phyloP scores from a whole-genome alignment of 2,113 vertebrate species.

The Globicephala melas region DNA sequence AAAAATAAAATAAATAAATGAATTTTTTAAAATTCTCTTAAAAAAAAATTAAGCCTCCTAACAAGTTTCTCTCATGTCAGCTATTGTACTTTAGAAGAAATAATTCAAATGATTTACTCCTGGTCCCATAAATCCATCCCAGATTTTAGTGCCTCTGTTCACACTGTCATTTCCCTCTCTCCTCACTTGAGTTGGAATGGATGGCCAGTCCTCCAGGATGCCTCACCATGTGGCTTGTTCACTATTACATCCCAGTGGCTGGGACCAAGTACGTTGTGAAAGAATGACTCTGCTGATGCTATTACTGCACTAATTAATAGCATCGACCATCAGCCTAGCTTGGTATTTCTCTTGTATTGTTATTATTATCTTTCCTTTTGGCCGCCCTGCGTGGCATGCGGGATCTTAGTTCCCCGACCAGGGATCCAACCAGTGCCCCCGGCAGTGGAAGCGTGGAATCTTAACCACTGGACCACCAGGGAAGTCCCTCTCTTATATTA shows the following conservation, averaged over 20 bases:
- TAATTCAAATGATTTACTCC: background rate
- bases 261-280: background rate
- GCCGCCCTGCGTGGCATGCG: too few relatives aligned
- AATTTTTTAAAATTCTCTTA: too few relatives aligned
- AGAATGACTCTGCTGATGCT: background rate
- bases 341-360: background rate
- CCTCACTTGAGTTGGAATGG: background rate
- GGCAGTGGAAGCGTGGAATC: too few relatives aligned
- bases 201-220: background rate
- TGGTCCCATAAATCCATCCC: background rate
- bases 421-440: too few relatives aligned
- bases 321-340: background rate
- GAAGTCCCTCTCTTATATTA: background rate
- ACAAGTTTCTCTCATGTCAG: conserved; percentile 15
- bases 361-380: too few relatives aligned
- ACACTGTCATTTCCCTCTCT: background rate
- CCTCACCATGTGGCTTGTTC: background rate
- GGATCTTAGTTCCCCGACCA: too few relatives aligned
- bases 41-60: background rate
- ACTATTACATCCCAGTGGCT: background rate
- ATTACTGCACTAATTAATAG: background rate
- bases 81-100: background rate
- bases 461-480: too few relatives aligned
- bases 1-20: too few relatives aligned
- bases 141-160: background rate